phyloP scores from a whole-genome alignment of 2,113 vertebrate species.

The Plecotus auritus region DNA sequence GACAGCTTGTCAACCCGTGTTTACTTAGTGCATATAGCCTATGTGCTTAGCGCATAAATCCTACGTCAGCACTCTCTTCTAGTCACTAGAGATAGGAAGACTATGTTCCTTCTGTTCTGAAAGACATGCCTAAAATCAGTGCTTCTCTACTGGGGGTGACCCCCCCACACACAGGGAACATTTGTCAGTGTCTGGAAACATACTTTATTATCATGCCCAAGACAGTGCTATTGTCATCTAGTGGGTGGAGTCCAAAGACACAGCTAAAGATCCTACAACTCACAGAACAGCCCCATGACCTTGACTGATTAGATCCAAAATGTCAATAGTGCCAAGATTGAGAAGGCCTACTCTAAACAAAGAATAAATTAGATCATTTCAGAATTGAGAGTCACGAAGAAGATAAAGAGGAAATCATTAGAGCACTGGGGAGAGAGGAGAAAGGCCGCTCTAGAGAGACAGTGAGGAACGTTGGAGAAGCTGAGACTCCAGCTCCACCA shows the following conservation, averaged over 20 bases:
- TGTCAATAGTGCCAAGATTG: neutral
- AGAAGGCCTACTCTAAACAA: neutral
- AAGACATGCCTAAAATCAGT: neutral
- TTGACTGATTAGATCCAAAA: neutral
- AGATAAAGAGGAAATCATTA: neutral
- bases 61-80: neutral
- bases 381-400: neutral
- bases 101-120: neutral
- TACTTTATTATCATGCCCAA: neutral
- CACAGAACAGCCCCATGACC: neutral
- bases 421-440: neutral
- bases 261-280: neutral
- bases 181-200: neutral
- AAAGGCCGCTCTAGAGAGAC: neutral
- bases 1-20: neutral
- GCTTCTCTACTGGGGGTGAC: fast-evolving
- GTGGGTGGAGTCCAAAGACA: neutral
- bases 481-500: neutral
- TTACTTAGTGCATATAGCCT: fast-evolving
- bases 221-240: neutral
- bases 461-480: neutral
- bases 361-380: neutral
- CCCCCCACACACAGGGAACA: too few relatives aligned
- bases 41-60: fast-evolving
- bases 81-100: neutral